Percentiles rank a stretch among this genome's conserved stretches.
These are phyloP conservation scores for Clavelina lepadiformis DNA, from an alignment of 23 tunicate genomes.

Conservation along the genomic window DNA sequence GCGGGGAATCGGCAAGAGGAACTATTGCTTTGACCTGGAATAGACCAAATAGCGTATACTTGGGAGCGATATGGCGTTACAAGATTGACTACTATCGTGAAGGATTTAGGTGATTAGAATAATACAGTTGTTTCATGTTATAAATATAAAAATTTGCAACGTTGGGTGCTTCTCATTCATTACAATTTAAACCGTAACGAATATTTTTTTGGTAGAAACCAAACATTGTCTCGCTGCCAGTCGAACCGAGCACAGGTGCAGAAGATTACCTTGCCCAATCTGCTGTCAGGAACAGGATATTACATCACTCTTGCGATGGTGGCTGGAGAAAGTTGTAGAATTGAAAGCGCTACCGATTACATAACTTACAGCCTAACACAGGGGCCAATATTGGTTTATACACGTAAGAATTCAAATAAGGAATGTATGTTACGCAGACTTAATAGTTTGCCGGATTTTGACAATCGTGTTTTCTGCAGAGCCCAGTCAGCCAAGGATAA, in stretches of 20 bases:
- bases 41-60: no score
- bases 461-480: conserved; percentile 13
- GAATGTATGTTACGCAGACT: no score
- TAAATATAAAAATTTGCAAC: no score
- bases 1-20: no score
- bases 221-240: not conserved
- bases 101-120: no score
- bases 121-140: no score
- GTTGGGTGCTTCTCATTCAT: no score
- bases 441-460: no score
- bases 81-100: no score
- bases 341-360: conserved; percentile 7
- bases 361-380: conserved; percentile 15
- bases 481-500: conserved; percentile 43
- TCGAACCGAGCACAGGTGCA: conserved; percentile 8
- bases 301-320: conserved; percentile 7
- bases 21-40: no score
- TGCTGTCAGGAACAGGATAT: conserved; percentile 10
- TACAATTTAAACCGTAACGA: no score
- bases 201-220: not conserved
- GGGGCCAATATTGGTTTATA: conserved; percentile 24
- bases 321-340: conserved; percentile 8
- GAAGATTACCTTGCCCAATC: not conserved
- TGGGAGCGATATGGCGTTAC: no score
- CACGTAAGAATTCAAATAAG: conserved; percentile 24